Base-by-base conservation (phyloP, 2,797 vertebrate genomes). In the Valencia hispanica region DNA sequence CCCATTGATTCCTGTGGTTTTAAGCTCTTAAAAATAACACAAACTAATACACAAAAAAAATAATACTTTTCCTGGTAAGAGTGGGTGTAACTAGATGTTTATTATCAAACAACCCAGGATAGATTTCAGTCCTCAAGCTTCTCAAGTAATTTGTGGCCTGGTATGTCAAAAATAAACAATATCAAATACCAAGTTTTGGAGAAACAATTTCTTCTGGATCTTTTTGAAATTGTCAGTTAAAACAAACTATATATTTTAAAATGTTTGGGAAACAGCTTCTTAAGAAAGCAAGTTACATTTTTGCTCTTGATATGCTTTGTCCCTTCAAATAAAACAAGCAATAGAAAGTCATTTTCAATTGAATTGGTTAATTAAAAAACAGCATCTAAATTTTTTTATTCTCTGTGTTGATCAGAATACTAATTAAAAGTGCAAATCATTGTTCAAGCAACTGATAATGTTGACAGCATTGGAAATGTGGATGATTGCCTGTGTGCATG, bases 351-450 rank as follows among this genome's bases (percentile, higher is more conserved):
- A 87, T 88, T 94, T 94, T 93, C 73, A 95, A 95, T 94, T 94
- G 92, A 92, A 95, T 92, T 93, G 92, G 92, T 95, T 94, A 94
- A 95, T 95, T 95, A 93, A 95, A n/a, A 94, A 94, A 82, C 82
- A 77, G 84, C 75, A 81, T 92, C 87, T 91, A 86, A 91, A 10
- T 81, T 81, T 66, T 85, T 92, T 92, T 90, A 79, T 73, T 57
- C n/a, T 59, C 5, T 1, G 51, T 88, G 88, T 87, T 82, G 87
- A 92, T 91, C 86, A 70, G 88, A 94, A 94, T 93, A 87, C 86
- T 92, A 94, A 94, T 94, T 91, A 93, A 90, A 84, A 77, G 32
- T 83, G 75, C 6, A 80, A 91, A 79, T 88, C 85, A 83, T 88
- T n/a, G 84, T 88, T 80, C 78, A 87, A 88, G 86, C 70, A 80